These are phyloP conservation scores for Cossypha heuglini DNA, from an alignment of 2,797 vertebrate species.

Conservation along the genomic window DNA sequence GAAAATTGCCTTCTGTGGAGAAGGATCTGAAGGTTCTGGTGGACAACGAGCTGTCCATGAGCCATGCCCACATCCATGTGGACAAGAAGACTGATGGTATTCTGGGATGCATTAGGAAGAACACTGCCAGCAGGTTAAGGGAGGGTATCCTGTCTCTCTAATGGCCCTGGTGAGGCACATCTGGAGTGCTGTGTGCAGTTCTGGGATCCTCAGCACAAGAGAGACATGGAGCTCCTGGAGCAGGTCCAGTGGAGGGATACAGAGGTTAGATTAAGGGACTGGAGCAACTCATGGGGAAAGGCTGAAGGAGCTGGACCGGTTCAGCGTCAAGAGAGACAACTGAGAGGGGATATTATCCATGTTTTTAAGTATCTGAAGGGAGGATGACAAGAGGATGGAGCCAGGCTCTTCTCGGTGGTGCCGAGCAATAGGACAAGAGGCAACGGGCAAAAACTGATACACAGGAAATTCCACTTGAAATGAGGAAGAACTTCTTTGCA, in stretches of 20 bases:
- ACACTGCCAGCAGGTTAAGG: not conserved
- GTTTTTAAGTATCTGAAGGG: not conserved
- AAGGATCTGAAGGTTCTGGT: not conserved
- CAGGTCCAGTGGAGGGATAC: not conserved
- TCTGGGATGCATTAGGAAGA: not conserved
- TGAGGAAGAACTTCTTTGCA: not conserved
- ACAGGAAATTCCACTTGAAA: not conserved
- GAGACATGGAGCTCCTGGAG: not conserved
- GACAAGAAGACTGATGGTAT: not conserved
- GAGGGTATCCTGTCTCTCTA: not conserved
- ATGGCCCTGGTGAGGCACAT: not conserved
- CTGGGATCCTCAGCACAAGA: not conserved
- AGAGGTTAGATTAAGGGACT: not conserved
- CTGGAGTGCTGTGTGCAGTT: not conserved
- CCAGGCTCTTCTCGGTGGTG: not conserved
- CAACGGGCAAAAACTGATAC: not conserved
- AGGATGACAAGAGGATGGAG: not conserved
- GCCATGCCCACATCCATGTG: rapidly evolving
- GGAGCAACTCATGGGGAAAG: not conserved
- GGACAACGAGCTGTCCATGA: rapidly evolving
- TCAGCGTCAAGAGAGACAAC: not conserved
- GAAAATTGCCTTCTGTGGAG: not conserved
- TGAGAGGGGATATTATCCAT: not conserved
- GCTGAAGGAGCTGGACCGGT: not conserved
- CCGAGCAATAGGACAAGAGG: not conserved